A percentile compares a stretch with the other conserved stretches of the same genome.
Conservation (phyloP, 2,797 vertebrate species). For the Poecilia gillii region DNA sequence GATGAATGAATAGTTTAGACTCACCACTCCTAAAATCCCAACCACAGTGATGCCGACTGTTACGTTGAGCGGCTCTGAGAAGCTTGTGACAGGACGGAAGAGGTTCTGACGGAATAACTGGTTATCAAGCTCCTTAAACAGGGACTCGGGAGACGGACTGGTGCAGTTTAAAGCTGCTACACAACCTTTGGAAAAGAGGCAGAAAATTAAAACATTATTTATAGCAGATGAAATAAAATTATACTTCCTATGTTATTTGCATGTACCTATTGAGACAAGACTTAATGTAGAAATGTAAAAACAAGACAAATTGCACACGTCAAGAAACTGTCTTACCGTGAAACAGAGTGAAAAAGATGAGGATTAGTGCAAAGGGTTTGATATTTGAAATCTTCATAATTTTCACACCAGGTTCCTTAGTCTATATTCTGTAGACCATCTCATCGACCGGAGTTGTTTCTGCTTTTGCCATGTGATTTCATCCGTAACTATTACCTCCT, state of each 20-base stretch:
- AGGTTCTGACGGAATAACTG: conserved; percentile 32
- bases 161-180: conserved; percentile 57
- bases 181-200: conserved; percentile 23
- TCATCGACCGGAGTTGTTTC: neutral
- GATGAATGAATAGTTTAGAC: conserved; percentile 6
- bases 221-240: neutral
- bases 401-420: neutral
- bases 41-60: conserved; percentile 42
- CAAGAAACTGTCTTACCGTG: conserved; percentile 33
- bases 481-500: neutral
- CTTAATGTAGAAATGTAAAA: neutral
- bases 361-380: conserved; percentile 12
- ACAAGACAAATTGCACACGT: neutral
- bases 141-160: conserved; percentile 40
- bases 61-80: conserved; percentile 27
- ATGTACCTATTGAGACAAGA: neutral
- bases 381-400: neutral
- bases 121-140: conserved; percentile 41
- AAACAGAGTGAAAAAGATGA: conserved; percentile 32
- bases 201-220: neutral
- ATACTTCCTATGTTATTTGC: neutral
- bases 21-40: conserved; percentile 64
- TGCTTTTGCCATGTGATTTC: neutral
- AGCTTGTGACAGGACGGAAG: conserved; percentile 38
- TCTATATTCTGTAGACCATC: neutral